Base-by-base conservation (phyloP, 2,888 invertebrate genomes). In the Lumbricus terrestris region DNA sequence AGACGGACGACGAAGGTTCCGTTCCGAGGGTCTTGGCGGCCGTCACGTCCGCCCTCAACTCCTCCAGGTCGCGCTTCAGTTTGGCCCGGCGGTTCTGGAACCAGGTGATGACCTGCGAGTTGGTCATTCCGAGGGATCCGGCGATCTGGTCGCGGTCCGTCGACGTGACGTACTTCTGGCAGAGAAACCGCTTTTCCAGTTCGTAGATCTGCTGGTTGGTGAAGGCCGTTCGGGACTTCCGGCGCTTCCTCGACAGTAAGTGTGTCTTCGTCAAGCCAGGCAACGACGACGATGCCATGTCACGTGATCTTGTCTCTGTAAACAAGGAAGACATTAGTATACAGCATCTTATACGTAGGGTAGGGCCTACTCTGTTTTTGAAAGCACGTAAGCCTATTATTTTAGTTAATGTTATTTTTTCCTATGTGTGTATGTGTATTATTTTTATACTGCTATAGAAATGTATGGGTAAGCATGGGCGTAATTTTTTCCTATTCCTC, bases 41-140 rank as follows among this genome's bases (percentile, higher is more conserved):
- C 94, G 98, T 98, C 23, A 98, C 98, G 95, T 99, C 99, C 95
- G 99, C 98, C 95, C 98, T 95, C 92, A 98, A 95, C 95, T 99
- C 98, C 94, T 99, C 98, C 96, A 98, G 97, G 95, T 99, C 99
- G 90, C 99, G 96, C 95, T 99, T 99, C 94, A 99, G 96, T 91
- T 95, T 95, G 89, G 95, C 95, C 29, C 95, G 93, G 89, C 95
- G 91, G 92, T 92, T 92, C 88, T 92, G 92, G 90, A 92, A 92
- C 92, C 92, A 92, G 54, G 92, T 92, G 89, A 92, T 92, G 69
- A 92, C 92, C 90, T 90, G 89, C 88, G 88, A 33, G 82, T 82
- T 88, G 29, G 89, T 88, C 40, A 90, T 89, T n/a, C 90, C 90
- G 18, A 90, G 85, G 34, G 38, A 20, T 0, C n/a, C 11, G 34